Evolutionary conservation across 2,888 invertebrate species (phyloP).

Genomic region (Deroplatys truncata): DNA sequence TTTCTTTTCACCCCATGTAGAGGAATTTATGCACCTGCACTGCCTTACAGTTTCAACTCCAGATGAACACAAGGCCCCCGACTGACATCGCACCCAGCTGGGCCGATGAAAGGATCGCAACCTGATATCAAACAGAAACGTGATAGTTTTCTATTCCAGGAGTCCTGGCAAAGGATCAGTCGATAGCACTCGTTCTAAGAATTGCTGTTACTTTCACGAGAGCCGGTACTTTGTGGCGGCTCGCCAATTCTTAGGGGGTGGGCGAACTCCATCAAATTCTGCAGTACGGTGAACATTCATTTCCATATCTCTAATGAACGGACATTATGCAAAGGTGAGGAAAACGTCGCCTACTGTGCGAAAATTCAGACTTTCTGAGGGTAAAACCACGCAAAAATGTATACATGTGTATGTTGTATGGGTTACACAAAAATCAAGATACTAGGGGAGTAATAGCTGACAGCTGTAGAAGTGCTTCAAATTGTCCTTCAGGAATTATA

Average conservation of each 20-base stretch:
- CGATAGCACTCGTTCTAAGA: not conserved
- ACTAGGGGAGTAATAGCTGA: no score
- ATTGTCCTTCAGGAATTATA: no score
- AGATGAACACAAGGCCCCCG: no score
- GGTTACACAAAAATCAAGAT: no score
- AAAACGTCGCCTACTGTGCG: not conserved
- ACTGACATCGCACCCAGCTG: no score
- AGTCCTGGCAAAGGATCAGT: not conserved
- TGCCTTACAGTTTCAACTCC: no score
- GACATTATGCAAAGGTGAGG: not conserved
- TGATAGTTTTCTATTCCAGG: not conserved
- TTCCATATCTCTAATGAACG: not conserved
- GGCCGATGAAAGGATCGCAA: not conserved
- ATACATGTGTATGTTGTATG: no score
- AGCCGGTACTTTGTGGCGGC: not conserved
- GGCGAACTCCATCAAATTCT: no score
- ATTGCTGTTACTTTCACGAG: not conserved
- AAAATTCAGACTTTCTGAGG: not conserved
- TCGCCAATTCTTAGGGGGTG: not conserved
- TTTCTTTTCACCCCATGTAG: no score
- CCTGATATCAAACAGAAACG: not conserved
- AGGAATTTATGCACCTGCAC: no score
- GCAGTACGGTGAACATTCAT: not conserved
- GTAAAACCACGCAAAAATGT: no score
- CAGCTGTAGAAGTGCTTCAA: no score